Base-by-base conservation (phyloP, 2,888 invertebrate genomes). In the Zhuqinia jingwanae region DNA sequence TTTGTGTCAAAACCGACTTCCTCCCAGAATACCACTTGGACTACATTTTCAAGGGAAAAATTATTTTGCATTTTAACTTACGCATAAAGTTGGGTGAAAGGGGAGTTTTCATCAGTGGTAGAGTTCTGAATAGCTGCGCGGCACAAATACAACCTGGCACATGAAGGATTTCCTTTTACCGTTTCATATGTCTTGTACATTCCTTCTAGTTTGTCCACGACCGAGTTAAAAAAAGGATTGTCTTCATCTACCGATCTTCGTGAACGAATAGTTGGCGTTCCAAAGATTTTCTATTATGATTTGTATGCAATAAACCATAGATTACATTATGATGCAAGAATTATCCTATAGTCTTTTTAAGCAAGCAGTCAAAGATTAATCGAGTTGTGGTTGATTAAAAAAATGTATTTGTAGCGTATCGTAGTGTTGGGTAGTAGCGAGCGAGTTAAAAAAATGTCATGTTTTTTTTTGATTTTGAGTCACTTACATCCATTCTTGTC, bases 401-500 rank as follows among this genome's bases (percentile, higher is more conserved):
- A 22, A 17, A 65, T 20, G 42, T 77, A 20, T 77, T 77, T 36
- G 77, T 68, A 1, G 20, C 42, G 68, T 68, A 68, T 20, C n/a
- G 17, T 45, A n/a, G 42, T 22, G 45, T 45, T n/a, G n/a, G n/a
- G n/a, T n/a, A n/a, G n/a, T n/a, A n/a, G n/a, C 42, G 11, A 42
- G 11, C 5, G 6, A 42, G 42, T 42, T 8, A 42, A 13, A 68
- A n/a, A 42, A 36, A 50, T 50, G 53, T 56, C 17, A 56, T 42
- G 68, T 36, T 6, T n/a, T 2, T 45, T 22, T 10, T 5, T 5
- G 6, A 1, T 22, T 36, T 42, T 20, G 36, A 17, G 75, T 47
- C 36, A 85, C 91, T 91, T 91, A 91, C 91, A 88, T 91, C 91
- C 81, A 90, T 87, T 63, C 88, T 86, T 58, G 88, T 89, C 89